Evolutionary conservation across 2,797 vertebrate genomes (phyloP).

Genomic region (Sarcophilus harrisii): DNA sequence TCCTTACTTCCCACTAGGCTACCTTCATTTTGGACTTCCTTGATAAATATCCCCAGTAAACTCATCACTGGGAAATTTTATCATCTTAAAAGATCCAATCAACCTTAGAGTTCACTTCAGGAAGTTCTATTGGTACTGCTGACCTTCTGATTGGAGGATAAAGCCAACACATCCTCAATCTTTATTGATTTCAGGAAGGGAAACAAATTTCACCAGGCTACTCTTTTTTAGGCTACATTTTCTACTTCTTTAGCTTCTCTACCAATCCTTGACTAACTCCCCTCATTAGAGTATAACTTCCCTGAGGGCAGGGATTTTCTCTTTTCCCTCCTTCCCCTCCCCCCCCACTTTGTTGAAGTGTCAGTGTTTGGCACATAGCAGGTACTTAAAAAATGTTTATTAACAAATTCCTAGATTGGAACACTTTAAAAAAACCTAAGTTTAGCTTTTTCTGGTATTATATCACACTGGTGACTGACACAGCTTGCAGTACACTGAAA

Average conservation of each 20-base stretch:
- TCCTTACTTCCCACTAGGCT: neutral
- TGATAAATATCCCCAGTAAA: neutral
- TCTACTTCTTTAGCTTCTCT: neutral
- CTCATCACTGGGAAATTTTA: neutral
- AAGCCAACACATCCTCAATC: neutral
- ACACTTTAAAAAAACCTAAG: neutral
- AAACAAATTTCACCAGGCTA: neutral
- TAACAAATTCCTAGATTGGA: neutral
- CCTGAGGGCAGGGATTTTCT: neutral
- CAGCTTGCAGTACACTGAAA: neutral
- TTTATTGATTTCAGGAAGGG: neutral
- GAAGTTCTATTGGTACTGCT: neutral
- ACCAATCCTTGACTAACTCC: neutral
- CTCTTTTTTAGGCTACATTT: neutral
- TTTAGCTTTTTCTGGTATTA: neutral
- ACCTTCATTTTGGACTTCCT: neutral
- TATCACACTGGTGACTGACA: neutral
- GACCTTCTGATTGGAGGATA: neutral
- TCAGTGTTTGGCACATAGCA: neutral
- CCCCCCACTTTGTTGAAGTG: no score
- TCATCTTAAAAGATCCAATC: neutral
- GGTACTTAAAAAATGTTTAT: neutral
- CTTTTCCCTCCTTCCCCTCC: no score
- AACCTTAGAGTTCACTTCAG: neutral
- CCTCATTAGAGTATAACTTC: neutral